Percentiles rank a stretch among this genome's conserved stretches.
Conservation (phyloP, 2,797 vertebrate genomes). For the Carapus acus region DNA sequence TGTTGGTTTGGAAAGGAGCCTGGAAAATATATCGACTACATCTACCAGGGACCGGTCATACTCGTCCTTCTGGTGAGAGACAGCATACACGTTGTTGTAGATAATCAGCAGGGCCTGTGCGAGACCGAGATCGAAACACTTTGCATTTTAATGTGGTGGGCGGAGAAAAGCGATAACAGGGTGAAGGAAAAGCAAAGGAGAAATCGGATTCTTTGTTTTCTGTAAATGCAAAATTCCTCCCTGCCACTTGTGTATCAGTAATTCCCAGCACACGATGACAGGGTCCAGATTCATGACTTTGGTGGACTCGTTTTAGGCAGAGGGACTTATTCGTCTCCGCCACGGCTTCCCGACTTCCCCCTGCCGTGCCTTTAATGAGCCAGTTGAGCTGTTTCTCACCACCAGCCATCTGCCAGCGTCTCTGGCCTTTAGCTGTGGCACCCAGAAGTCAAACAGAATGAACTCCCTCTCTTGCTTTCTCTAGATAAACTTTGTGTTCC, state of each 20-base stretch:
- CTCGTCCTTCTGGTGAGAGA: conserved; percentile 89
- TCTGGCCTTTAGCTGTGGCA: too few species aligned
- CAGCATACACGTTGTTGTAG: not conserved
- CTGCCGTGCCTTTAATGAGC: conserved; percentile 20
- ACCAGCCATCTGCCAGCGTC: too few species aligned
- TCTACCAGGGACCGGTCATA: conserved; percentile 97
- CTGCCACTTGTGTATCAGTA: conserved; percentile 14
- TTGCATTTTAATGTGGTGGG: conserved; percentile 12
- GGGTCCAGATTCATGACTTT: not conserved
- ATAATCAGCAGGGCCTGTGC: too few species aligned
- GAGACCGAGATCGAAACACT: not conserved
- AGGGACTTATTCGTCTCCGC: too few species aligned
- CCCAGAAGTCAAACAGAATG: too few species aligned
- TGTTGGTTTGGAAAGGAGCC: conserved; percentile 99
- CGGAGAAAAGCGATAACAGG: conserved; percentile 13
- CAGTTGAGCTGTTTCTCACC: conserved; percentile 1
- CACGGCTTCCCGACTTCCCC: too few species aligned
- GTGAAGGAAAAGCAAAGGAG: conserved; percentile 15
- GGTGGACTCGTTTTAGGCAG: not conserved
- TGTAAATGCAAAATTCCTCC: conserved; percentile 8
- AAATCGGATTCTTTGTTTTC: too few species aligned
- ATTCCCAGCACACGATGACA: not conserved
- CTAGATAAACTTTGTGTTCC: conserved; percentile 95
- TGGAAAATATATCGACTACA: conserved; percentile 94
- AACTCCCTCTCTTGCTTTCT: not conserved